Conservation (phyloP, 2,113 vertebrate species). For the Isurus oxyrinchus region DNA sequence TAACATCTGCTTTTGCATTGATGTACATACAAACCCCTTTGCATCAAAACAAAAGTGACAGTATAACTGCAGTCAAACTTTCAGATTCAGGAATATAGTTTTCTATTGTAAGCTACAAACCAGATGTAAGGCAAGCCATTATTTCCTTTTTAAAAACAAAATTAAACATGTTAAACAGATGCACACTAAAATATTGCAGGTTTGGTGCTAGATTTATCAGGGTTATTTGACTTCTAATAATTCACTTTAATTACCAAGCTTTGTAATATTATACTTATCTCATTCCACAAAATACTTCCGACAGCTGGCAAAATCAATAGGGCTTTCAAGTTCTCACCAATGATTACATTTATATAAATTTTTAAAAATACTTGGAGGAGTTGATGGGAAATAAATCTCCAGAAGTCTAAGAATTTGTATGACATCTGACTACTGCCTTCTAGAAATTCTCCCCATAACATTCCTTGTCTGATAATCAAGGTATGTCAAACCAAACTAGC, state of each 20-base stretch:
- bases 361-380: neutral
- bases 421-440: neutral
- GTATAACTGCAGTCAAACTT: neutral
- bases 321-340: neutral
- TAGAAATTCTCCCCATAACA: neutral
- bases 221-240: too few species aligned
- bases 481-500: neutral
- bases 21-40: neutral
- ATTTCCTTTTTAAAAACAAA: too few species aligned
- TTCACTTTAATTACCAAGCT: neutral
- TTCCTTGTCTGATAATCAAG: neutral
- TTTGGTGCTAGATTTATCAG: too few species aligned
- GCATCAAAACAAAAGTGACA: neutral
- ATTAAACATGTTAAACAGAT: too few species aligned
- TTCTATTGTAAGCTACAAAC: neutral
- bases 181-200: too few species aligned
- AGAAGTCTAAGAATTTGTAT: neutral
- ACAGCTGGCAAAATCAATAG: neutral
- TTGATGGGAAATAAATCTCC: neutral
- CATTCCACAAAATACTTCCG: neutral
- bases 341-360: neutral
- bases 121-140: neutral
- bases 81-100: neutral
- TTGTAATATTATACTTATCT: neutral
- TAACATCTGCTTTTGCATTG: neutral